Percentiles rank a stretch among this genome's conserved stretches.
These are phyloP conservation scores for Lepisosteus osseus DNA, from an alignment of 2,113 vertebrate genomes.

Conservation along the genomic window DNA sequence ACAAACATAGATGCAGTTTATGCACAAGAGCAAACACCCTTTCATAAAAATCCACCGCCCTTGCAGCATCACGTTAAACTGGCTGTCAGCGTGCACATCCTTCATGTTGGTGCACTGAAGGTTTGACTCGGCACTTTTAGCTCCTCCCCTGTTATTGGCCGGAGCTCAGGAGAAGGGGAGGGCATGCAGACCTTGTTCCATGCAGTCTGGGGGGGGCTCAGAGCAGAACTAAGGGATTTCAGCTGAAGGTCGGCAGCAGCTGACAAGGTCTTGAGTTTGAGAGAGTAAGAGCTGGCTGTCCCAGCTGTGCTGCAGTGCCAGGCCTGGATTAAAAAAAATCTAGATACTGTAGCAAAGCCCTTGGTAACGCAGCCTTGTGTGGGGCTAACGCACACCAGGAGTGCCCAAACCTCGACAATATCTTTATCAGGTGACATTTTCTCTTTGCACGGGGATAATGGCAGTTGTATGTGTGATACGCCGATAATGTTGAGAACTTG, in stretches of 20 bases:
- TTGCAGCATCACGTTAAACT: too few species aligned
- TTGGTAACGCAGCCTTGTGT: slow-evolving; percentile 12
- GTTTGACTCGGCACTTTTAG: too few species aligned
- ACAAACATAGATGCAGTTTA: too few species aligned
- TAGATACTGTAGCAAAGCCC: not conserved
- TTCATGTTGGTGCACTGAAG: too few species aligned
- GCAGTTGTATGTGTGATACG: not conserved
- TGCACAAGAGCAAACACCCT: too few species aligned
- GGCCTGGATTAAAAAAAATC: not conserved
- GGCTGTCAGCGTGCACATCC: too few species aligned
- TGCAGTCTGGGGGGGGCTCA: too few species aligned
- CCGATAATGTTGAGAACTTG: too few species aligned
- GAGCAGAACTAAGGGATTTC: not conserved
- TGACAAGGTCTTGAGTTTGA: not conserved
- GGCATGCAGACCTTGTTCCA: too few species aligned
- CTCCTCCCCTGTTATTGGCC: too few species aligned
- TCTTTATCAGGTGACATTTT: not conserved
- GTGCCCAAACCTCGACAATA: not conserved
- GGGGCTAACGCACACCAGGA: not conserved
- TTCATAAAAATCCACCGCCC: too few species aligned
- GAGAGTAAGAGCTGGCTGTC: not conserved
- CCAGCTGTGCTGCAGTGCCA: not conserved
- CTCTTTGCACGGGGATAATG: not conserved
- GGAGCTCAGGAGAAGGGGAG: too few species aligned
- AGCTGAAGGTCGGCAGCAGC: not conserved